A percentile compares a stretch with the other conserved stretches of the same genome.
phyloP scores from a whole-genome alignment of 2,113 vertebrate species.

The Lepidothrix coronata region DNA sequence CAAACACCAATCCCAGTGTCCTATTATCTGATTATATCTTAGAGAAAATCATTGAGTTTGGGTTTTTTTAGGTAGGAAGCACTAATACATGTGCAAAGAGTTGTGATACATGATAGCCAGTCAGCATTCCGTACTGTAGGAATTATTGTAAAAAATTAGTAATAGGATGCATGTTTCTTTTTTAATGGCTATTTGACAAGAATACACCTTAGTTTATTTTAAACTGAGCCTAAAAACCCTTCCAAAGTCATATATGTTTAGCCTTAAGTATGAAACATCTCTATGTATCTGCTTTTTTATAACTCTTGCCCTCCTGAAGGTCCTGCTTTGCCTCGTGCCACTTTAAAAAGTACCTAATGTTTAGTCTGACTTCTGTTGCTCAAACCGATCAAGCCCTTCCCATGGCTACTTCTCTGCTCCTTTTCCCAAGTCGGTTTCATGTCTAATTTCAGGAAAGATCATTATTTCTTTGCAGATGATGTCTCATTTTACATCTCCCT shows the following conservation, averaged over 20 bases:
- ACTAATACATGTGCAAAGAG: not conserved
- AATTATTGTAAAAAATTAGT: not conserved
- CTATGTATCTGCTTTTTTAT: not conserved
- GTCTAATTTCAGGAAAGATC: not conserved
- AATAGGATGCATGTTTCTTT: not conserved
- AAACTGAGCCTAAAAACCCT: not conserved
- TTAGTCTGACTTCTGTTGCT: not conserved
- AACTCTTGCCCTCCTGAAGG: not conserved
- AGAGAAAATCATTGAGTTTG: not conserved
- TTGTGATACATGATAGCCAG: not conserved
- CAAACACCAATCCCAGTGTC: not conserved
- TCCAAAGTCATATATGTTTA: not conserved
- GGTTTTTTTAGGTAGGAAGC: not conserved
- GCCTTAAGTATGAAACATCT: not conserved
- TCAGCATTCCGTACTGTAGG: not conserved
- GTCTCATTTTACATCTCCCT: not conserved
- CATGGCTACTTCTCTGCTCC: not conserved
- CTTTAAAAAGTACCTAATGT: not conserved
- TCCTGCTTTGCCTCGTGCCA: not conserved
- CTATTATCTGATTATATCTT: not conserved
- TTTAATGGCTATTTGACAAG: not conserved
- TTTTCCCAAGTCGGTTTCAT: not conserved
- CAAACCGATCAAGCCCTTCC: not conserved
- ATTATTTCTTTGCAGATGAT: not conserved
- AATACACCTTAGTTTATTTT: not conserved